phyloP scores from a whole-genome alignment of 2,888 invertebrate genomes.

The Machimus atricapillus region DNA sequence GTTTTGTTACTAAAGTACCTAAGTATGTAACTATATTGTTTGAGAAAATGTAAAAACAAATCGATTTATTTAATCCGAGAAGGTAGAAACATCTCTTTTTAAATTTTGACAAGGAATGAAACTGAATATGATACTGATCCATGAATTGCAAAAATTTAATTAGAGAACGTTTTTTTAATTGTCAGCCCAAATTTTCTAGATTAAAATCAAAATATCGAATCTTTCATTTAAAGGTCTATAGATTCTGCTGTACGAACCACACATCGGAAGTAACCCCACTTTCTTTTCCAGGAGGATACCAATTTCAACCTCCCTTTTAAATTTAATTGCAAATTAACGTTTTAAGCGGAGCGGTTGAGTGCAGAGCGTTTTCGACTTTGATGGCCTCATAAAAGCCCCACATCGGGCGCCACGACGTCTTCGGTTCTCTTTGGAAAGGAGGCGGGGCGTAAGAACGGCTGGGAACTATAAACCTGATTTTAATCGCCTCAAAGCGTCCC shows the following conservation, averaged over 20 bases:
- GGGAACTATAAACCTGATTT: not conserved
- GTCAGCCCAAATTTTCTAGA: not conserved
- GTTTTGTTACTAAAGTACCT: too few species aligned
- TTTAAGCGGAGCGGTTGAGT: not conserved
- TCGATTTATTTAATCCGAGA: too few species aligned
- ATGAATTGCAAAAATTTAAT: not conserved
- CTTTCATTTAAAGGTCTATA: not conserved
- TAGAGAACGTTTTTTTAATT: not conserved
- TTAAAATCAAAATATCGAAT: not conserved
- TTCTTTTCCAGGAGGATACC: not conserved
- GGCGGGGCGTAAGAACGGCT: not conserved
- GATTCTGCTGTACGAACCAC: not conserved
- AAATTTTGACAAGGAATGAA: too few species aligned
- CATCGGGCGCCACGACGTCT: not conserved
- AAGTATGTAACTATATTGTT: too few species aligned
- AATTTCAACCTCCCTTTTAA: not conserved
- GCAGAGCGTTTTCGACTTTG: not conserved
- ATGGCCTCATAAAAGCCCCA: not conserved
- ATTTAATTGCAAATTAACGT: slow-evolving; percentile 17
- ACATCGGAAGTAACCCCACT: not conserved
- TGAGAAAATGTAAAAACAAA: too few species aligned
- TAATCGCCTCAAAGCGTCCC: not conserved
- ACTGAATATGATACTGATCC: not conserved
- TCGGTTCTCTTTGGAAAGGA: not conserved
- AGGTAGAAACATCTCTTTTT: too few species aligned